These are phyloP conservation scores for Thalassophryne amazonica DNA, from an alignment of 2,797 vertebrate genomes.

Conservation along the genomic window DNA sequence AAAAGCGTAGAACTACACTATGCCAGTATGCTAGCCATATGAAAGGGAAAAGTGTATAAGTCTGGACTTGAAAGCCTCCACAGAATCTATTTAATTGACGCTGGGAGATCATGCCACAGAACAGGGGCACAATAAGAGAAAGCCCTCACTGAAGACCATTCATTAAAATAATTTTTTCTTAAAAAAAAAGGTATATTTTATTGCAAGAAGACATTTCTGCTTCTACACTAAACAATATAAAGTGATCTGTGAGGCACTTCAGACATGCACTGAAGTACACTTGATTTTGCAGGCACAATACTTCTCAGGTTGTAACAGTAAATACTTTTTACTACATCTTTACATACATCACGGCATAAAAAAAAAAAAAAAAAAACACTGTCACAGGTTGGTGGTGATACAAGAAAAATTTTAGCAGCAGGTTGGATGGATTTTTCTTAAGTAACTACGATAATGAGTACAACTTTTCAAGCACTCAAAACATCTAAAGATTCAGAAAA, in stretches of 20 bases:
- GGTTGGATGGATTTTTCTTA: not conserved
- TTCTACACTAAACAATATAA: slow-evolving; percentile 4
- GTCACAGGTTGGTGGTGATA: not conserved
- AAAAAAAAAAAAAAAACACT: too few relatives aligned
- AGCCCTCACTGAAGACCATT: too few relatives aligned
- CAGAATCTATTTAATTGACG: too few relatives aligned
- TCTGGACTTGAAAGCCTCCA: too few relatives aligned
- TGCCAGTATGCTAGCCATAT: too few relatives aligned
- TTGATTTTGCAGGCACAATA: not conserved
- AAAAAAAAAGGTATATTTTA: slow-evolving; percentile 36
- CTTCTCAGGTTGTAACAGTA: slow-evolving; percentile 1
- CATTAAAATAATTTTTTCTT: too few relatives aligned
- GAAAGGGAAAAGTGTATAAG: too few relatives aligned
- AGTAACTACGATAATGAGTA: not conserved
- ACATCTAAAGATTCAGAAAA: not conserved
- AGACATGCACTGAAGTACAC: slow-evolving; percentile 5
- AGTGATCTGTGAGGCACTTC: not conserved
- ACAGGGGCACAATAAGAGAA: too few relatives aligned
- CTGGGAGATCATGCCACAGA: too few relatives aligned
- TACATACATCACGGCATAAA: not conserved
- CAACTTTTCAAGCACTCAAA: not conserved
- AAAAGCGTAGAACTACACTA: too few relatives aligned
- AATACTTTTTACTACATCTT: slow-evolving; percentile 5
- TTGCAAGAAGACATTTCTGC: slow-evolving; percentile 29
- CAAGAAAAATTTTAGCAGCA: not conserved